phyloP scores from a whole-genome alignment of 2,888 invertebrate genomes.

The Drosophila mimica region DNA sequence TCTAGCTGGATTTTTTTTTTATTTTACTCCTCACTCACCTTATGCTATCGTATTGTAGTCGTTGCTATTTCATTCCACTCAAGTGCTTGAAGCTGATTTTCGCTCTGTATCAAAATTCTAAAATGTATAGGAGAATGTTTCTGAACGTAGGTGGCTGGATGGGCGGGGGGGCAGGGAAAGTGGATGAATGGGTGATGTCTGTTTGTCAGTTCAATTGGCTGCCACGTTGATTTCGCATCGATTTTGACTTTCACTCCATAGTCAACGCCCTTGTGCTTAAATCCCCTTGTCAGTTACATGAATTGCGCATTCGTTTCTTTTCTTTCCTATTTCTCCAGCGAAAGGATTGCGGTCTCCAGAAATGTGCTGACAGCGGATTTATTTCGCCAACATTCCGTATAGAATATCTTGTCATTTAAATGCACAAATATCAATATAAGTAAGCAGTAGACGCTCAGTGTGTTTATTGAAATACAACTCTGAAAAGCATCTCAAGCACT shows the following conservation, averaged over 20 bases:
- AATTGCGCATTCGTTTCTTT: slow-evolving; percentile 8
- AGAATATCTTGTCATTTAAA: slow-evolving; percentile 27
- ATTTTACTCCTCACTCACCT: slow-evolving; percentile 30
- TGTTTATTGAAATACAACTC: slow-evolving; percentile 19
- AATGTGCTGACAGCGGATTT: slow-evolving; percentile 57
- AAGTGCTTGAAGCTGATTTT: slow-evolving; percentile 24
- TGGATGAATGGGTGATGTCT: neutral
- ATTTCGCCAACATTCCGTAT: slow-evolving; percentile 13
- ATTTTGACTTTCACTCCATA: slow-evolving; percentile 51
- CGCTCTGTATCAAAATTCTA: slow-evolving; percentile 30
- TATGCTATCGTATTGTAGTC: slow-evolving; percentile 43
- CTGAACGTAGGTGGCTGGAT: neutral
- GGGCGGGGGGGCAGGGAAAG: neutral
- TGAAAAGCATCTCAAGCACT: slow-evolving; percentile 4
- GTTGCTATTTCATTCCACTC: slow-evolving; percentile 26
- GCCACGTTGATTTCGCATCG: slow-evolving; percentile 63
- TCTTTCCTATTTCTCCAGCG: neutral
- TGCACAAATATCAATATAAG: slow-evolving; percentile 29
- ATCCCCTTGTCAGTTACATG: slow-evolving; percentile 43
- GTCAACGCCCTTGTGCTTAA: slow-evolving; percentile 18
- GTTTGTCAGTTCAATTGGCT: slow-evolving; percentile 57
- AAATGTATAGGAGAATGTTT: slow-evolving; percentile 2
- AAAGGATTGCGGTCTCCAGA: slow-evolving; percentile 23
- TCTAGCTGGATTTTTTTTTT: slow-evolving; percentile 52
- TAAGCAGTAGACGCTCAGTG: neutral